These are phyloP conservation scores for Rhodeus uyekii DNA, from an alignment of 2,797 vertebrate genomes.

Conservation along the genomic window DNA sequence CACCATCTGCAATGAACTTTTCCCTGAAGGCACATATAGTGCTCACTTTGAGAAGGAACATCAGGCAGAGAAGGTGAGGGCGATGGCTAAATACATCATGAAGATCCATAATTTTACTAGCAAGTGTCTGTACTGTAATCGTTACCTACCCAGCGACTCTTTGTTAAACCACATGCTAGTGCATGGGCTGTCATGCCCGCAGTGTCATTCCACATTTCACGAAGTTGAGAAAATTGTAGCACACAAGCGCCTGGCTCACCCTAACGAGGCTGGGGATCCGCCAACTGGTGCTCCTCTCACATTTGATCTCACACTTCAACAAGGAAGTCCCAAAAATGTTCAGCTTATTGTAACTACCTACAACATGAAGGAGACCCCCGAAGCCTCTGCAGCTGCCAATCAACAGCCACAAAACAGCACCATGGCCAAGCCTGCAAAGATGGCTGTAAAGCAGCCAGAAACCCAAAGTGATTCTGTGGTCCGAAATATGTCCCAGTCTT, in stretches of 20 bases:
- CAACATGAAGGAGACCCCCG: constrained; percentile 92
- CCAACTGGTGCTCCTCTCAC: constrained; percentile 91
- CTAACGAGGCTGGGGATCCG: constrained; percentile 87
- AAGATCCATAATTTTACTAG: constrained; percentile 99
- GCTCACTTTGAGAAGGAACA: constrained; percentile 97
- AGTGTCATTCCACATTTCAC: constrained; percentile 94
- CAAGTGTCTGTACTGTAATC: constrained; percentile 98
- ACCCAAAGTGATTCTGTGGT: constrained; percentile 76
- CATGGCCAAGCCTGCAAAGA: constrained; percentile 51
- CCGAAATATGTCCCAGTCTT: constrained; percentile 79
- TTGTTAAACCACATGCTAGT: constrained; percentile 98
- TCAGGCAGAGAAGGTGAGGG: constrained; percentile 96
- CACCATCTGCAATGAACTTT: constrained; percentile 98
- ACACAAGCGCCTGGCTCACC: constrained; percentile 87
- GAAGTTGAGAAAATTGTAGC: constrained; percentile 96
- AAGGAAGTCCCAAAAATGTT: constrained; percentile 91
- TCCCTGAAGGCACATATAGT: constrained; percentile 95
- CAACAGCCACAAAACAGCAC: constrained; percentile 55
- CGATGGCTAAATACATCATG: constrained; percentile 98
- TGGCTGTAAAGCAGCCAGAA: constrained; percentile 76
- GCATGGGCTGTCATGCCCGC: constrained; percentile 94
- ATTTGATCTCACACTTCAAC: constrained; percentile 94
- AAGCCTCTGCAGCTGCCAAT: constrained; percentile 77
- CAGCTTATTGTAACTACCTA: constrained; percentile 96
- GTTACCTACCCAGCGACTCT: constrained; percentile 94